A percentile compares a stretch with the other conserved stretches of the same genome.
These are phyloP conservation scores for Coracopsis vasa DNA, from an alignment of 2,113 vertebrate genomes.

Conservation along the genomic window DNA sequence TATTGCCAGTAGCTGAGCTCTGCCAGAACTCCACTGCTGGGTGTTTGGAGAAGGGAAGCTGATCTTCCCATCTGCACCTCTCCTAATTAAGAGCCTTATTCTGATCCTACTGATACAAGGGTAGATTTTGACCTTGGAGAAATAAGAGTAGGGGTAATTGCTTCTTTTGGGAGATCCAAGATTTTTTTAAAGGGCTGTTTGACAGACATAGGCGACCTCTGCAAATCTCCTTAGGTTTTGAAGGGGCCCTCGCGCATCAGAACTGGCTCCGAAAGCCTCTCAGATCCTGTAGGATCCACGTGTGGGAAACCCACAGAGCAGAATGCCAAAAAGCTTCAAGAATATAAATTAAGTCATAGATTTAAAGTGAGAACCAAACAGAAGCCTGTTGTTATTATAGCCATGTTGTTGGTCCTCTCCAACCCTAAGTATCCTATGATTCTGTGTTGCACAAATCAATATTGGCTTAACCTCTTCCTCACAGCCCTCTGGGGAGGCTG, in stretches of 20 bases:
- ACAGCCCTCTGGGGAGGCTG: background rate
- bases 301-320: background rate
- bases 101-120: background rate
- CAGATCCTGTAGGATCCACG: accelerated
- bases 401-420: background rate
- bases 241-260: background rate
- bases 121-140: background rate
- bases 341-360: background rate
- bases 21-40: background rate
- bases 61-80: slow-evolving; percentile 2
- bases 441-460: background rate
- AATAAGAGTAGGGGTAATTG: background rate
- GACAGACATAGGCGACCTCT: background rate
- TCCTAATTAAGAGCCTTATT: background rate
- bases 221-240: background rate
- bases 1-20: background rate
- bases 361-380: background rate
- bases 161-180: background rate
- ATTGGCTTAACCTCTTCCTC: background rate
- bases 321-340: background rate
- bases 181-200: background rate
- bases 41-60: background rate
- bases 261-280: background rate
- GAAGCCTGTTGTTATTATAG: background rate
- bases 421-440: background rate